Conservation (phyloP, 2,113 vertebrate species). For the Thermophis baileyi region DNA sequence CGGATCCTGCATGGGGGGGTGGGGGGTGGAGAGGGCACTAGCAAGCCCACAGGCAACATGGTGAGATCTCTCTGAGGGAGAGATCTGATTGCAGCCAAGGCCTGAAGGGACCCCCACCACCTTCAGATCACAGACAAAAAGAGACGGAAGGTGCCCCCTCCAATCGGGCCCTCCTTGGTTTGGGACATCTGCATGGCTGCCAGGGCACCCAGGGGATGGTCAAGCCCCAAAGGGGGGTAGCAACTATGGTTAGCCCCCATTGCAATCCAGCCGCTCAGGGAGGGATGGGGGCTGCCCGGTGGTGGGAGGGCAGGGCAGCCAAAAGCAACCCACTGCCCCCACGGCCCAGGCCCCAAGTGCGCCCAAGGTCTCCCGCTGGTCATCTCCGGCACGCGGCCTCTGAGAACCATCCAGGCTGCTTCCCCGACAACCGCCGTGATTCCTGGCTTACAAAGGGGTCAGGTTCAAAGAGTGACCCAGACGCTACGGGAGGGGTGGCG, state of each 20-base stretch:
- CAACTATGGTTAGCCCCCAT: background rate
- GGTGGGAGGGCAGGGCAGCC: too few relatives aligned
- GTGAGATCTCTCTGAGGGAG: background rate
- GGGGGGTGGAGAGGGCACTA: too few relatives aligned
- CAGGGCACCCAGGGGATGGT: background rate
- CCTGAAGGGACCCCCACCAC: too few relatives aligned
- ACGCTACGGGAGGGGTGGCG: background rate
- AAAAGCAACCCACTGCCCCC: background rate
- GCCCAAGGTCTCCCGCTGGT: background rate
- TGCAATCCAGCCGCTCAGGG: background rate
- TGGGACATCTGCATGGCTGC: background rate
- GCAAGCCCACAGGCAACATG: background rate
- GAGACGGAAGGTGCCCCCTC: background rate
- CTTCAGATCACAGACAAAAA: background rate
- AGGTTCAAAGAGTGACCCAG: background rate
- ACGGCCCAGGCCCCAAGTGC: background rate
- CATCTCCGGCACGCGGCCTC: background rate
- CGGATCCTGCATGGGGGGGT: background rate
- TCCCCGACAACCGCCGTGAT: rapidly evolving
- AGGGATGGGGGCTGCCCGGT: too few relatives aligned
- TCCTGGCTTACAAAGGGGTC: background rate
- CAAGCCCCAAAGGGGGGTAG: background rate
- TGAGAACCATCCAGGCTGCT: background rate
- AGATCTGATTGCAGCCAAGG: background rate
- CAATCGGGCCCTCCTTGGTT: background rate